Evolutionary conservation across 2,113 vertebrate species (phyloP).

Genomic region (Kryptolebias marmoratus): DNA sequence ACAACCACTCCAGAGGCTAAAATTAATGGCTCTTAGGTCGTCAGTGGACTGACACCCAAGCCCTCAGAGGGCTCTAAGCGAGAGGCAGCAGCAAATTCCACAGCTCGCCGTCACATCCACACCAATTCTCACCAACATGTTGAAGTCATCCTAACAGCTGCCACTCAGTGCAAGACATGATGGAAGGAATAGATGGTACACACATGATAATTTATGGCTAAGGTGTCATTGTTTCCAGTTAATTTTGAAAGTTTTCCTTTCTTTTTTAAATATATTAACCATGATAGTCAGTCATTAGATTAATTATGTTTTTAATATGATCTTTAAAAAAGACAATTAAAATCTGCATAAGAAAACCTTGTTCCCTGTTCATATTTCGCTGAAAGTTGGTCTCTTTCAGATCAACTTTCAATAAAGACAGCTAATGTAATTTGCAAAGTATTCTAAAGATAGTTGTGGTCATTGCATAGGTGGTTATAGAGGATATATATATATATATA

Average conservation of each 20-base stretch:
- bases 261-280: neutral
- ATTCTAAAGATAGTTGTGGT: no score
- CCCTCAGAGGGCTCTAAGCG: conserved; percentile 72
- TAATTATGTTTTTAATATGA: conserved; percentile 21
- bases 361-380: no score
- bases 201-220: conserved; percentile 53
- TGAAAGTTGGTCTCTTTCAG: neutral
- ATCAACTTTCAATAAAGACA: conserved; percentile 14
- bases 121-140: conserved; percentile 71
- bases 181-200: conserved; percentile 42
- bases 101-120: conserved; percentile 70
- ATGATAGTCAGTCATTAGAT: conserved; percentile 6
- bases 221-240: conserved; percentile 22
- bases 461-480: no score
- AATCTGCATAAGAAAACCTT: neutral
- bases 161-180: conserved; percentile 68
- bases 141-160: conserved; percentile 70
- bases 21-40: conserved; percentile 82
- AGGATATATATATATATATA: no score
- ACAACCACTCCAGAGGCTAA: conserved; percentile 78
- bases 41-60: conserved; percentile 78
- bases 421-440: neutral
- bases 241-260: conserved; percentile 2
- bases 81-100: conserved; percentile 73
- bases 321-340: conserved; percentile 5